Evolutionary conservation across 2,797 vertebrate genomes (phyloP).

Genomic region (Pithecia hirsuta): DNA sequence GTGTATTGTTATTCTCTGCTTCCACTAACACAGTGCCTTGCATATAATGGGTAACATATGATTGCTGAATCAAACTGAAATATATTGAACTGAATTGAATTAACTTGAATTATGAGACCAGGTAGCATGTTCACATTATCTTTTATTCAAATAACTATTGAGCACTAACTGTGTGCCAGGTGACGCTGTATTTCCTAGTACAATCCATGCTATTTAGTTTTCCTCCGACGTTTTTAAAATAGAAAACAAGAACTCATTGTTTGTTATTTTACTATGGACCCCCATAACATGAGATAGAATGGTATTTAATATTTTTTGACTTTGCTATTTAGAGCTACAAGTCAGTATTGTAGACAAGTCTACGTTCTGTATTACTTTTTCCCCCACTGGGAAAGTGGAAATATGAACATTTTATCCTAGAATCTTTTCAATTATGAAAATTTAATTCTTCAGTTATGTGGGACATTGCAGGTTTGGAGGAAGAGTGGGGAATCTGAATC

Average conservation of each 20-base stretch:
- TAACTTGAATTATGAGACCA: neutral
- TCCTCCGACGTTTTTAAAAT: neutral
- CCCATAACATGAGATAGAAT: neutral
- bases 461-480: neutral
- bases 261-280: neutral
- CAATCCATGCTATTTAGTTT: neutral
- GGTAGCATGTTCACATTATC: neutral
- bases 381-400: neutral
- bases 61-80: neutral
- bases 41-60: neutral
- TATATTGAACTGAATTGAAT: neutral
- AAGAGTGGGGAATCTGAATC: neutral
- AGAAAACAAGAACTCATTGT: neutral
- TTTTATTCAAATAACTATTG: neutral
- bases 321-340: neutral
- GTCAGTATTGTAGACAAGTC: neutral
- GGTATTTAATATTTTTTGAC: neutral
- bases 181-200: neutral
- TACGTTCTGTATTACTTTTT: neutral
- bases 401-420: neutral
- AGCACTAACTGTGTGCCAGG: neutral
- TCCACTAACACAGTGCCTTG: neutral
- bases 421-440: constrained; percentile 16
- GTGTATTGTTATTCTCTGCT: neutral
- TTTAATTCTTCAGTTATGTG: neutral